Base-by-base conservation (phyloP, 2,797 vertebrate species). In the Ceyx erithaca region DNA sequence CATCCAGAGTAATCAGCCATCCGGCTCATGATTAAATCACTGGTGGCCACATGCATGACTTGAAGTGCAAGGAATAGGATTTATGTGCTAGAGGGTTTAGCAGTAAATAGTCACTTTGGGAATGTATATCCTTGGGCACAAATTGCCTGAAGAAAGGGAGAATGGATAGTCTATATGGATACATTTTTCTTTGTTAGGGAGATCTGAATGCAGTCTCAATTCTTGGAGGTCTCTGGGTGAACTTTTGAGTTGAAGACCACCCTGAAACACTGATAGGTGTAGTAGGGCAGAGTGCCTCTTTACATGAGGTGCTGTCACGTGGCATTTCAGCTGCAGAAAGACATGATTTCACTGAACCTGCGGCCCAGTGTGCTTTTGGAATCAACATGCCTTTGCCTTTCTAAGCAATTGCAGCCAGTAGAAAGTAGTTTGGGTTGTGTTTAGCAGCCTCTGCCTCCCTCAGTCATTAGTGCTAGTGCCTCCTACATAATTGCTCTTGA, bases 401-500 rank as follows among this genome's bases (percentile, higher is more conserved):
- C 72, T 73, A 48, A 48, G 76, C 40, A 55, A 28, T 33, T 2
- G 9, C 30, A 66, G 80, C 54, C 63, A 28, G 73, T 57, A 71
- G 61, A 85, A 73, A 58, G 52, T 16, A 2, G 48, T 54, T 58
- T 63, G 91, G 62, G 73, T 28, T 85, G 59, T 14, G 2, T 25
- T 80, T 82, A 66, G 79, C 80, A 87, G 0, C 84, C 92, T 90
- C 86, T 73, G 84, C 85, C 84, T 89, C 90, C 80, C 63, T 49
- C 31, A 9, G 43, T 37, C 3, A 3, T 58, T 80, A 75, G 59
- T 3, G 45, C 90, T 79, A 75, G 57, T 3, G 45, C 90, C 81
- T 75, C 52, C 91, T 71, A n/a, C 78, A 80, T 93, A 95, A 96
- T 95, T 85, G 91, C 83, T 86, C 77, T 91, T 85, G 92, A 90